Evolutionary conservation across 1,140 invertebrate species (phyloP), one percentile per base, ranked within the genome.

Genomic region (Mesaphorura yosii): DNA sequence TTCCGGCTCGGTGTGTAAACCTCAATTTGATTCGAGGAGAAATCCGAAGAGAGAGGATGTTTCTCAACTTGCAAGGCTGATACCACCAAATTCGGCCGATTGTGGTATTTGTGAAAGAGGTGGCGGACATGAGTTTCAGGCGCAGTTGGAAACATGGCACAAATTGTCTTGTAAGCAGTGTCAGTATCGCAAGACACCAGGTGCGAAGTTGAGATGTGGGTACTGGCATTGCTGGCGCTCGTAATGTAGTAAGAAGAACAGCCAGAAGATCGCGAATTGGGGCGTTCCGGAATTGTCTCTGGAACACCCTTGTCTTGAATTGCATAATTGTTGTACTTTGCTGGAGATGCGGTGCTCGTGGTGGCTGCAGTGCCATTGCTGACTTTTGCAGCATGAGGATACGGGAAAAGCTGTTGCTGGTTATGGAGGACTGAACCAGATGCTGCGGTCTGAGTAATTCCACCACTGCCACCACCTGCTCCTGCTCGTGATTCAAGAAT

Each of bases 1-100:
- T 29, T 48, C 56, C 10, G 46, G 46, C 20, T 52, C 49, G 1
- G 50, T 45, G 28, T 60, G 51, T 20, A 54, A 47, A n/a, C 15
- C 15, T 19, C 5, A 45, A 26, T 6, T 50, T 56, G 54, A n/a
- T n/a, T n/a, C 25, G 23, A 50, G 10, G 57, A 49, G 17, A 62
- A 28, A 17, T 63, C 61, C 15, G 84, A 87, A 40, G 81, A 83
- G 54, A 90, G 80, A 53, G 87, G 87, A 77, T 90, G 83, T 70
- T 90, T 90, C 69, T 91, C 88, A 48, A 91, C 86, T 76, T 92
- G 86, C 45, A 92, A 75, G 26, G 88, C 88, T 69, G 86, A 90
- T 70, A 92, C 84, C 28, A 92, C 88, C 62, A 92, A 81, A 57
- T 88, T 87, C 73, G 90, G 86, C 56, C 88, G 79, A 70, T 89